phyloP scores from a whole-genome alignment of 2,113 vertebrate genomes.

The Gymnarchus niloticus region DNA sequence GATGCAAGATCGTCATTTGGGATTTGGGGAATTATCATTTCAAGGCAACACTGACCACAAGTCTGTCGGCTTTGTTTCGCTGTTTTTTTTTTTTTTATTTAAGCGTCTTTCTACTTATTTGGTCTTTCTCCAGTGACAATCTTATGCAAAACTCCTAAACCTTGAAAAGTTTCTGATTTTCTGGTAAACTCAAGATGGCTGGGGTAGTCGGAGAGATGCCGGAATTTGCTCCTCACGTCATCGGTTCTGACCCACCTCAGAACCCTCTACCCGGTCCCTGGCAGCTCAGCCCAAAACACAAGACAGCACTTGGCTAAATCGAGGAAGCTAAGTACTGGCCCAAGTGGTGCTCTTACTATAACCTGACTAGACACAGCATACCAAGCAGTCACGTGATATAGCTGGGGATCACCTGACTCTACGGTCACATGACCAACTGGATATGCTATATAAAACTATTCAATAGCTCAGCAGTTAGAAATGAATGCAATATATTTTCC shows the following conservation, averaged over 20 bases:
- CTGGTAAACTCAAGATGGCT: slow-evolving; percentile 27
- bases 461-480: neutral
- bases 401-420: neutral
- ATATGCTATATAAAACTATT: neutral
- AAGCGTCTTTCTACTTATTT: slow-evolving; percentile 17
- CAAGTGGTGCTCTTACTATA: neutral
- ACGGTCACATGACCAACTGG: neutral
- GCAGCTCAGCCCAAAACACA: neutral
- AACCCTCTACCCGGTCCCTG: neutral
- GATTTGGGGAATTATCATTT: slow-evolving; percentile 73
- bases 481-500: neutral
- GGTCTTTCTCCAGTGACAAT: slow-evolving; percentile 34
- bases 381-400: neutral
- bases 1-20: slow-evolving; percentile 61
- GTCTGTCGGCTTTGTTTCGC: slow-evolving; percentile 59
- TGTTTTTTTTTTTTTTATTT: slow-evolving; percentile 42
- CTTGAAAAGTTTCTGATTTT: slow-evolving; percentile 12
- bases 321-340: neutral
- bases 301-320: neutral
- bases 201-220: neutral
- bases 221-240: neutral
- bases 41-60: slow-evolving; percentile 58
- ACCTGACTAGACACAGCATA: neutral
- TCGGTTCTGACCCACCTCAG: neutral
- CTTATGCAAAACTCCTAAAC: slow-evolving; percentile 30